Percentiles rank a stretch among this genome's conserved stretches.
These are phyloP conservation scores for Helicoverpa zea DNA, from an alignment of 1,140 invertebrate genomes.

Conservation along the genomic window DNA sequence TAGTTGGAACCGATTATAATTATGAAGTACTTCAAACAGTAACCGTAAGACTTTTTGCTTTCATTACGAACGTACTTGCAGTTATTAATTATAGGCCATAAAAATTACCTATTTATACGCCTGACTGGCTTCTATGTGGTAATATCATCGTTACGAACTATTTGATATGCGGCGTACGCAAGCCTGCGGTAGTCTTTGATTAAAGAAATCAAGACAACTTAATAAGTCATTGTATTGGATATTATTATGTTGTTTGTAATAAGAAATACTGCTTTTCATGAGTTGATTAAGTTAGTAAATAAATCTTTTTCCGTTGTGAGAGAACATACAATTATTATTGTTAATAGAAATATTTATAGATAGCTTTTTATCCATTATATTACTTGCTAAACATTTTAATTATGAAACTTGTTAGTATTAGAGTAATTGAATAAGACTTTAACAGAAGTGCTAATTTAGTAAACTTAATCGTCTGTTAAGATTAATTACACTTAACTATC, in stretches of 20 bases:
- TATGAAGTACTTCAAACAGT: neutral
- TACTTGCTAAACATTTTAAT: too few species aligned
- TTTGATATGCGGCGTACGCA: constrained; percentile 4
- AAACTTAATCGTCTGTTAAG: too few species aligned
- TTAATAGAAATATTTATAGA: too few species aligned
- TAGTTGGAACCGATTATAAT: neutral
- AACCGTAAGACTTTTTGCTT: constrained; percentile 36
- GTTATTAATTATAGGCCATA: constrained; percentile 38
- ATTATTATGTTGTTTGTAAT: neutral
- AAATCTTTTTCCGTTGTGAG: too few species aligned
- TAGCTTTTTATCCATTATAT: too few species aligned
- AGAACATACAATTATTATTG: too few species aligned
- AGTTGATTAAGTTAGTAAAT: too few species aligned
- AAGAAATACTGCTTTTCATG: too few species aligned
- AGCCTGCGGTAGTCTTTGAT: neutral
- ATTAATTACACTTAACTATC: too few species aligned
- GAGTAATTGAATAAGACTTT: too few species aligned
- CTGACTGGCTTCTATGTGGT: constrained; percentile 10
- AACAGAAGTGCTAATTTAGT: too few species aligned
- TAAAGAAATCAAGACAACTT: constrained; percentile 4
- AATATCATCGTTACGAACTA: constrained; percentile 13
- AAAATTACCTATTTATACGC: constrained; percentile 30
- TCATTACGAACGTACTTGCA: constrained; percentile 23
- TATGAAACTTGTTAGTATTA: too few species aligned
- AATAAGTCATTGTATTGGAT: neutral